Evolutionary conservation across 2,797 vertebrate species (phyloP), one percentile per base, ranked within the genome.

Genomic region (Microchirus variegatus): DNA sequence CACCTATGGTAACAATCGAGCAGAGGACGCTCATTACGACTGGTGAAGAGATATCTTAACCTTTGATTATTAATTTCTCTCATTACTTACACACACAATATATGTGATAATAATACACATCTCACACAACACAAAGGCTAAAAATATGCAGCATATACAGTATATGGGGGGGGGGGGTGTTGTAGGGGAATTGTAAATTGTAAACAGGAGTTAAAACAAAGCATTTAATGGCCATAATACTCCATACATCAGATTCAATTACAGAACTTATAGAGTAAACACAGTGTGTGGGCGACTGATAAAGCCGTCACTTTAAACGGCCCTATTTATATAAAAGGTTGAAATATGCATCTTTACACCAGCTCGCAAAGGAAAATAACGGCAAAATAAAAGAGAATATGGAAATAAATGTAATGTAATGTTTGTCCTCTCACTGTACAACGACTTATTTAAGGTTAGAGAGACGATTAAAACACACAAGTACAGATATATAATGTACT

Each of bases 1-100:
- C 96, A 96, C 95, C 94, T 95, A 94, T 93, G 94, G 94, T 96
- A 96, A 95, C 94, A 96, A 94, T 94, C 89, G 93, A 94, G 95
- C 93, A 93, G 91, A 93, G 93, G 93, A n/a, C 94, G 93, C 94
- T 96, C 94, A 96, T 96, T 97, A 95, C 95, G 94, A 92, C 92
- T 91, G 80, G 93, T 94, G 95, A 95, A 89, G 91, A 94, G 93
- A 95, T 94, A 94, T 94, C 93, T 95, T 96, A 95, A 96, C 94
- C 93, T 96, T 93, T 95, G 93, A 95, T 96, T 96, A 95, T 95
- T 94, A 94, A 95, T 96, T 95, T 93, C 87, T 88, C 15, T 9
- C 52, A 64, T 75, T 52, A 53, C 64, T 66, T 56, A 51, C 9
- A 4, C 49, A 64, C 13, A 4, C 52, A 64, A 51, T 65, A 46